Evolutionary conservation across 2,888 invertebrate genomes (phyloP), one percentile per base, ranked within the genome.

Genomic region (Drosophila anceps): DNA sequence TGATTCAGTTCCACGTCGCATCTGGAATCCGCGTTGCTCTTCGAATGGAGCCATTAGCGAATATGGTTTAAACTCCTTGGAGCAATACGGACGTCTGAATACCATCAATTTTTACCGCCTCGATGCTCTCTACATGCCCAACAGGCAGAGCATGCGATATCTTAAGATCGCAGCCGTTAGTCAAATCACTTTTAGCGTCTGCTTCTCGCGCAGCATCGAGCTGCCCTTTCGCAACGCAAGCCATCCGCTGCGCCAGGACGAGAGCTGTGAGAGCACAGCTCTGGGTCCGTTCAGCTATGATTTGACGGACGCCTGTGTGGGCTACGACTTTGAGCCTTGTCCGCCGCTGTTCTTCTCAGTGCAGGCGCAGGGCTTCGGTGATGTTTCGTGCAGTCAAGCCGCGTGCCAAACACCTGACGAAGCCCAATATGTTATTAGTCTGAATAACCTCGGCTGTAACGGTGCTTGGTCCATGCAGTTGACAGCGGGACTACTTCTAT

Each of bases 81-180:
- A 93, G 18, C 95, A 96, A 85, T 95, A 94, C 79, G 93, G 96
- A 8, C 95, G 95, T 76, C 95, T 96, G 7, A 94, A 94, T 18
- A 95, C 94, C 69, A 93, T 94, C 1, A 95, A 95, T 88, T 96
- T 94, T 91, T 96, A 96, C 88, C 94, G 95, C 35, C 91, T 97
- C 44, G 94, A 95, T 79, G 94, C 96, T 0, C 96, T 96, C 91
- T 97, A 96, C 84, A 96, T 96, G 93, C 95, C 92, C 67, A 90
- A 80, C 0, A 92, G 93, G 39, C 94, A 94, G 51, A 93, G 92
- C 5, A 93, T 94, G 74, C 94, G 95, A 48, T 93, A 91, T 82
- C 86, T 95, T 5, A 94, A 94, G 76, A 93, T 96, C 58, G 92
- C 94, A 54, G 94, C 95, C 39, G 91, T 93, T 4, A 94, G 94